phyloP scores from a whole-genome alignment of 2,888 invertebrate genomes.

The Sinodicranocentrus sp. region DNA sequence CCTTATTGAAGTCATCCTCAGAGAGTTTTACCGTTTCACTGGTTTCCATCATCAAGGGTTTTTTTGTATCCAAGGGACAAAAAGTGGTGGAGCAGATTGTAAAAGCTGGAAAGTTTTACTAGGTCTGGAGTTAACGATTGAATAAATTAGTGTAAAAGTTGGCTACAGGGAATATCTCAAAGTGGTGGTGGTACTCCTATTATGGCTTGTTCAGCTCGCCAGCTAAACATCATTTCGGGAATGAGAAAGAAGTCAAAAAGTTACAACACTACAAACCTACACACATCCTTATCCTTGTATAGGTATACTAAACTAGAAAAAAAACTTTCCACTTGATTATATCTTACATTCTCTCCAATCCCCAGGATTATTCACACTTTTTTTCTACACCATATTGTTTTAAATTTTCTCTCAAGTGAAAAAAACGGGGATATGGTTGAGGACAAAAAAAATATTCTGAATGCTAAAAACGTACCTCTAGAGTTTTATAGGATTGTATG shows the following conservation, averaged over 20 bases:
- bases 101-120: slow-evolving; percentile 54
- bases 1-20: slow-evolving; percentile 26
- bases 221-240: slow-evolving; percentile 19
- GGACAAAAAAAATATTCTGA: too few relatives aligned
- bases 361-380: slow-evolving; percentile 41
- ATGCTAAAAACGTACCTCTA: too few relatives aligned
- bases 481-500: too few relatives aligned
- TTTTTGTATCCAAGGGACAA: slow-evolving; percentile 37
- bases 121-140: slow-evolving; percentile 59
- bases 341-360: slow-evolving; percentile 15
- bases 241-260: slow-evolving; percentile 31
- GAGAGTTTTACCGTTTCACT: slow-evolving; percentile 42
- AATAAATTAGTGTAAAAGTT: slow-evolving; percentile 69
- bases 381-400: slow-evolving; percentile 38
- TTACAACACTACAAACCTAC: slow-evolving; percentile 13
- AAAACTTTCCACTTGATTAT: slow-evolving; percentile 17
- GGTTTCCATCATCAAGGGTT: slow-evolving; percentile 34
- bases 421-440: too few relatives aligned
- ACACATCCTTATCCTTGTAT: too few relatives aligned
- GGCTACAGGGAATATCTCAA: slow-evolving; percentile 12
- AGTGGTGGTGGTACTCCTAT: neutral
- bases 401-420: too few relatives aligned
- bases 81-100: slow-evolving; percentile 37
- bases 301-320: too few relatives aligned
- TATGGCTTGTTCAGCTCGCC: slow-evolving; percentile 1